Evolutionary conservation across 2,888 invertebrate species (phyloP).

Genomic region (Pheosia tremula): DNA sequence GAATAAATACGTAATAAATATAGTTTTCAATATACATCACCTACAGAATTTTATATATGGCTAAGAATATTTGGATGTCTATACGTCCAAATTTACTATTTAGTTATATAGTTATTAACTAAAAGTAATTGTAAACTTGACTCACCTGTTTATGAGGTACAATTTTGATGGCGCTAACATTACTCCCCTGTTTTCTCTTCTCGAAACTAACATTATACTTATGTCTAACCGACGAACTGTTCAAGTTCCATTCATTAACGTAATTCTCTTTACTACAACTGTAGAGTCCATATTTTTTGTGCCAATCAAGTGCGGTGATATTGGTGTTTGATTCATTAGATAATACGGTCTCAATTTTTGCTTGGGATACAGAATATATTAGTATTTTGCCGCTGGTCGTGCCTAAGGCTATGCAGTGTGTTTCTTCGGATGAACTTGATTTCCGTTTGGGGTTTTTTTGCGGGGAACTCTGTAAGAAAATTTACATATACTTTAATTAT

Average conservation of each 20-base stretch:
- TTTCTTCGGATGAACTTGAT: constrained; percentile 52
- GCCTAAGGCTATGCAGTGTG: constrained; percentile 88
- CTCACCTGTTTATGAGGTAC: constrained; percentile 81
- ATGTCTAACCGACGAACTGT: constrained; percentile 73
- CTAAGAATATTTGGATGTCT: too few species aligned
- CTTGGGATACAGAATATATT: constrained; percentile 88
- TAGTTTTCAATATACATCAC: too few species aligned
- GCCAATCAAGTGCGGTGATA: constrained; percentile 84
- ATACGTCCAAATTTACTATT: too few species aligned
- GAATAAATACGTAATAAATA: constrained; percentile 11
- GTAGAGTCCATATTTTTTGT: constrained; percentile 76
- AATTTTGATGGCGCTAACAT: constrained; percentile 85
- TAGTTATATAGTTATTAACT: not conserved
- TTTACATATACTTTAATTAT: not conserved
- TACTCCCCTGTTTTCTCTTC: constrained; percentile 84
- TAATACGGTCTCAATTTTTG: constrained; percentile 85
- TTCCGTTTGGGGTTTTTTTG: constrained; percentile 51
- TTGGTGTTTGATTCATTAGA: constrained; percentile 60
- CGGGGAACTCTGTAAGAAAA: constrained; percentile 22
- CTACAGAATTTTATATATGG: too few species aligned
- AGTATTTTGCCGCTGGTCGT: constrained; percentile 89
- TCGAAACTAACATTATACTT: constrained; percentile 81
- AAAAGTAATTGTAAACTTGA: constrained; percentile 3
- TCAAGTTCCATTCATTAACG: constrained; percentile 83
- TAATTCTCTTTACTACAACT: constrained; percentile 82